Conservation (phyloP, 2,797 vertebrate genomes). For the Dendrocincla tyrannina region DNA sequence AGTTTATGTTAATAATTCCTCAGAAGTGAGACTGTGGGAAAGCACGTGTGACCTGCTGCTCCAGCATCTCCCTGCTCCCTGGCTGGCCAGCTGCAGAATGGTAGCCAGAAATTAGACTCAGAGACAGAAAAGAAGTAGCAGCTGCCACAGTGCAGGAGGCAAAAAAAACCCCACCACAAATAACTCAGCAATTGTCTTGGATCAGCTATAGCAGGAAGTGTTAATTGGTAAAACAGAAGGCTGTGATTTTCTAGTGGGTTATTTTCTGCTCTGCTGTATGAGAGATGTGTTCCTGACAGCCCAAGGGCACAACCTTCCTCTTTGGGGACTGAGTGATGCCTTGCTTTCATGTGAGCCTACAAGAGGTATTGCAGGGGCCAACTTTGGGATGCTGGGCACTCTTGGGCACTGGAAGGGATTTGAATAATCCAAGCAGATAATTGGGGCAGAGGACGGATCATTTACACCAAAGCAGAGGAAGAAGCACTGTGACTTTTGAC, state of each 20-base stretch:
- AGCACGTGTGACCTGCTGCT: background rate
- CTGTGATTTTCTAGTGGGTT: background rate
- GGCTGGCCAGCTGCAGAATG: background rate
- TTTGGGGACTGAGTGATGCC: background rate
- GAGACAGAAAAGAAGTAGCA: background rate
- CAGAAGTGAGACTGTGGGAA: background rate
- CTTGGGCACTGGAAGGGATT: background rate
- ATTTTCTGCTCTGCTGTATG: background rate
- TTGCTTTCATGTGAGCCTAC: background rate
- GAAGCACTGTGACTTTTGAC: background rate
- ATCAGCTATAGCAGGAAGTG: background rate
- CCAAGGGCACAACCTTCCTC: rapidly evolving
- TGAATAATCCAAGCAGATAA: background rate
- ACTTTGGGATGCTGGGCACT: background rate
- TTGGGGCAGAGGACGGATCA: rapidly evolving
- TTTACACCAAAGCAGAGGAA: background rate
- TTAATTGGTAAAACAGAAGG: background rate
- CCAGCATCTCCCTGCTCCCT: background rate
- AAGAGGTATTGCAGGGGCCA: background rate
- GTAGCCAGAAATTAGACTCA: background rate
- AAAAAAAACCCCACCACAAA: background rate
- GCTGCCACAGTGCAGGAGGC: background rate
- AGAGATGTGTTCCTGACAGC: background rate
- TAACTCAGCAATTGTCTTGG: background rate
- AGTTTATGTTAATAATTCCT: background rate